Base-by-base conservation (phyloP, 2,797 vertebrate species). In the Ctenochaetus hawaiiensis region DNA sequence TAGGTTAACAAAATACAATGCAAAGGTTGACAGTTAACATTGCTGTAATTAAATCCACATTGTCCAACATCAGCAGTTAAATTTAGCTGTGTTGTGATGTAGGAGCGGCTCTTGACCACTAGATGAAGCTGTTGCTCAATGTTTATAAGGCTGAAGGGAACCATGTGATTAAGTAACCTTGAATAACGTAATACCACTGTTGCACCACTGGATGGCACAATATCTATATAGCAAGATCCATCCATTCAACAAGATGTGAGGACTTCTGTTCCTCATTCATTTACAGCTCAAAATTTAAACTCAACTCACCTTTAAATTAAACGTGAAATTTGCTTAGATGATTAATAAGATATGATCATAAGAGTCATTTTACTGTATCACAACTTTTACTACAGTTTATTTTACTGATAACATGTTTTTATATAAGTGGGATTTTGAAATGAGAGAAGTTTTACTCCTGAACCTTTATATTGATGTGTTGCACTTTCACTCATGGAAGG, bases 171-270 rank as follows among this genome's bases (percentile, higher is more conserved):
- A 2, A 2, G 6, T 9, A 14, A 13, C 34, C 16, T 1, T 0
- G 0, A 2, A 10, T 20, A 26, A 5, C 82, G 77, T 10, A 78
- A 57, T 79, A n/a, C 3, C 54, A 45, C 5, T 11, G 45, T 34
- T 5, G 2, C 9, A 61, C 80, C 77, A 65, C 78, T 8, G 5
- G 81, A 14, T 44, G 79, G 63, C 75, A 3, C 34, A 45, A 30
- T 10, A 30, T 11, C 18, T 7, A 59, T 30, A 30, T 1, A 2
- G 63, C 1, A 3, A 17, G 11, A 48, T 8, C 17, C 12, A 30
- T 22, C 45, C 16, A 62, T 14, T 52, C 2, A 44, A 13, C 9
- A 30, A 30, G 4, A 30, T 30, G 26, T 4, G 26, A 30, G 26
- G 4, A 30, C 26, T 30, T 30, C 18, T 5, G 13, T 23, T 2